Evolutionary conservation across 2,888 invertebrate genomes (phyloP), one percentile per base, ranked within the genome.

Genomic region (Coenonympha glycerion): DNA sequence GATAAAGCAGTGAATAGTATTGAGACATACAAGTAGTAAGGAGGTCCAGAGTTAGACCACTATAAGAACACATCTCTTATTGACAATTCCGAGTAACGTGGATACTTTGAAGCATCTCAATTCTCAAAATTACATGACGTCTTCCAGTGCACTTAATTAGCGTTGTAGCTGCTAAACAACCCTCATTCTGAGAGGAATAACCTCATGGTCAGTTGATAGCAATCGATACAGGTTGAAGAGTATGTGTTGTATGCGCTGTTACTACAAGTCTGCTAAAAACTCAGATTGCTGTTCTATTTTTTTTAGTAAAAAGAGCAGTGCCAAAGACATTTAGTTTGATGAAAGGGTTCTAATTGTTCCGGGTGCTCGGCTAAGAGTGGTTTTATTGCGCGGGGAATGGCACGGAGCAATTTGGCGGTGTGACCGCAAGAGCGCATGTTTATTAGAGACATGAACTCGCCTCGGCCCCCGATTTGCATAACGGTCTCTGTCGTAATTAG

Each of bases 401-500:
- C 65, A 71, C 74, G 69, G 70, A 71, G 78, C 81, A 85, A 84
- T 85, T 85, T 80, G 83, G 80, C 70, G 74, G 71, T 68, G 69
- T 71, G 79, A 79, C 83, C 85, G 76, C 83, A 82, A 79, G 81
- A 74, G 78, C 76, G 82, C 80, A 76, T 86, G 86, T 86, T 83
- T 86, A 86, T 86, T 86, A 86, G 76, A 86, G 83, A 82, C 82
- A 79, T 71, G 76, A 77, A 73, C 72, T 68, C 66, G 70, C 72
- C 72, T 72, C 76, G 68, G 64, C 69, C 73, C 78, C 67, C 79
- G 79, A 86, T 87, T 86, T 85, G 85, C 86, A 87, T 86, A 87
- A 84, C 86, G 83, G 73, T 75, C 82, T 74, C 80, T 72, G 78
- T 77, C 80, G 85, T 87, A 87, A 87, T 87, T 87, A 86, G 85